Base-by-base conservation (phyloP, 35 echinoderm and acorn worm genomes). In the Apostichopus californicus region DNA sequence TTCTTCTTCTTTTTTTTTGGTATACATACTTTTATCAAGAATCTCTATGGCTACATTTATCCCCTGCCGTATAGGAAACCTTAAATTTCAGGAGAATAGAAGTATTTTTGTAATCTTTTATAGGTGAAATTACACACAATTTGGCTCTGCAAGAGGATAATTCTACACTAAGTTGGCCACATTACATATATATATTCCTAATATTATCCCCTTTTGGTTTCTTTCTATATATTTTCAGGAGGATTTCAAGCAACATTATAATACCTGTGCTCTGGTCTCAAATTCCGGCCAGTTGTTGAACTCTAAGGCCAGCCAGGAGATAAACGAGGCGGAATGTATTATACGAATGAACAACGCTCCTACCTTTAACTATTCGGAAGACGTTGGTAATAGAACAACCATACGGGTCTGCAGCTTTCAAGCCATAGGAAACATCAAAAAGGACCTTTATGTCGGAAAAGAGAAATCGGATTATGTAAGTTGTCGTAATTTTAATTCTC, bases 341-440 rank as follows among this genome's bases (percentile, higher is more conserved):
- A 99, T 99, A 58, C 80, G 97, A 77, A 96, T 99, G 95, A 99
- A 99, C 89, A 87, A 96, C 21, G 95, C 97, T 26, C 97, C 95
- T 9, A 93, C 90, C 9, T 22, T 58, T 23, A 91, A 94, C 9
- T 99, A 78, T 26, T 65, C 94, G 26, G 46, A 92, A 25, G 95
- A 99, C 70, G 97, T 99, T 8, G 97, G 97, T 0, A 85, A 87
- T 24, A 83, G 93, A 78, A 99, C 97, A 9, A 99, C 95, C 1
- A 80, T 96, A 5, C 52, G 97, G 25, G 91, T 96, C 6, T 86
- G 94, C 63, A 92, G 93, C 80, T 94, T 94, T 91, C 75, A 83
- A 64, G 87, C 91, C 14, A 78, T 96, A 22, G 82, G 66, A 63
- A 91, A 88, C 56, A 92, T 96, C 24, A 96, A 83, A 68, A 94